phyloP scores from a whole-genome alignment of 2,797 vertebrate genomes.

The Aplochiton taeniatus region DNA sequence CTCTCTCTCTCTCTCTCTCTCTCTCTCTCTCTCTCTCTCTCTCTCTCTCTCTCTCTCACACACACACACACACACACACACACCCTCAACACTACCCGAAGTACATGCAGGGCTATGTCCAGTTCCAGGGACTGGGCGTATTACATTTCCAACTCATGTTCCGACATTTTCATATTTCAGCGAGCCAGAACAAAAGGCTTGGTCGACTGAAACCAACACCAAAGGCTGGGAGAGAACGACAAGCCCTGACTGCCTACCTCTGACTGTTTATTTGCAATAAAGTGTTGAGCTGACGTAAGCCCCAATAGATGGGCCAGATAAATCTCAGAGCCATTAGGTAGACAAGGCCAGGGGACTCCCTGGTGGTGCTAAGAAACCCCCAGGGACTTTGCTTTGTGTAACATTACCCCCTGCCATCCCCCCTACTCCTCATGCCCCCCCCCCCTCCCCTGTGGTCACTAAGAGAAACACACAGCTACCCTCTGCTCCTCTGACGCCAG shows the following conservation, averaged over 20 bases:
- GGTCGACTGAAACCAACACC: background rate
- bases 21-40: background rate
- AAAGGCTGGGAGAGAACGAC: slow-evolving; percentile 24
- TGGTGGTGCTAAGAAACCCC: slow-evolving; percentile 22
- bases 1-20: slow-evolving; percentile 6
- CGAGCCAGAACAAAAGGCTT: slow-evolving; percentile 21
- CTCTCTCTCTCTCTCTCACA: background rate
- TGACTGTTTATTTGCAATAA: slow-evolving; percentile 58
- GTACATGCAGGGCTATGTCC: background rate
- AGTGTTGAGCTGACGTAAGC: slow-evolving; percentile 55
- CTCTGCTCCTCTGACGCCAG: background rate
- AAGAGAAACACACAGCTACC: background rate
- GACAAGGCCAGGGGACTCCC: slow-evolving; percentile 45
- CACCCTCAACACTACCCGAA: slow-evolving; percentile 10
- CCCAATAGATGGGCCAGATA: slow-evolving; percentile 53
- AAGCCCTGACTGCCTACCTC: background rate
- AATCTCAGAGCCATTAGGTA: slow-evolving; percentile 61
- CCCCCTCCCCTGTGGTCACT: background rate
- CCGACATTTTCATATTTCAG: slow-evolving; percentile 20
- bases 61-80: slow-evolving; percentile 7
- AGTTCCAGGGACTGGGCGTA: slow-evolving; percentile 23
- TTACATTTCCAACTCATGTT: slow-evolving; percentile 34
- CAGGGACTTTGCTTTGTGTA: slow-evolving; percentile 49
- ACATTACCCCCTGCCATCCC: slow-evolving; percentile 42
- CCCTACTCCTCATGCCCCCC: slow-evolving; percentile 21